These are phyloP conservation scores for Scaptomyza graminum DNA, from an alignment of 1,140 invertebrate species.

Conservation along the genomic window DNA sequence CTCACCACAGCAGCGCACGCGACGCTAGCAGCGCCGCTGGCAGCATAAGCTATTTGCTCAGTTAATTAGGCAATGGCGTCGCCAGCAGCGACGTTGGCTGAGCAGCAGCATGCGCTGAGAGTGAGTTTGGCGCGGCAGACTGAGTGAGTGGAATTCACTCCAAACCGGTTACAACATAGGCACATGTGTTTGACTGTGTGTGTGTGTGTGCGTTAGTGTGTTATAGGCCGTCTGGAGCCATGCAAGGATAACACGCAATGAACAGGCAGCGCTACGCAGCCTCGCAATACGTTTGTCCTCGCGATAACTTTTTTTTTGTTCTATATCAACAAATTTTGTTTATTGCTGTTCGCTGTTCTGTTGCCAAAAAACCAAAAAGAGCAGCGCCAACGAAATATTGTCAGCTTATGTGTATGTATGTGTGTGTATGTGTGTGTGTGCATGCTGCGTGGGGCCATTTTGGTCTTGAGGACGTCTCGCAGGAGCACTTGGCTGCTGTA, in stretches of 20 bases:
- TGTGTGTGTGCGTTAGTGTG: conserved; percentile 15
- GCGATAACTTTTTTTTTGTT: neutral
- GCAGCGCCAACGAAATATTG: conserved; percentile 40
- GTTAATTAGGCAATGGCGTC: conserved; percentile 52
- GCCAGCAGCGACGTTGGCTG: conserved; percentile 18
- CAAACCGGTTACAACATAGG: conserved; percentile 31
- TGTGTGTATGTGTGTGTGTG: conserved; percentile 5
- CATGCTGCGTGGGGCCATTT: conserved; percentile 19
- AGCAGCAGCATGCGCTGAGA: neutral
- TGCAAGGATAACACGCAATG: conserved; percentile 36
- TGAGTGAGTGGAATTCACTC: conserved; percentile 43
- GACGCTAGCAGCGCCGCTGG: conserved; percentile 14
- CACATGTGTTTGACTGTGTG: neutral
- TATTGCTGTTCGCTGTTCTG: conserved; percentile 36
- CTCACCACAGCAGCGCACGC: conserved; percentile 62
- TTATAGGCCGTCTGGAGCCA: conserved; percentile 43
- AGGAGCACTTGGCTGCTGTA: conserved; percentile 34
- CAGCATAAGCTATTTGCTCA: conserved; percentile 40
- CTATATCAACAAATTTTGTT: conserved; percentile 15
- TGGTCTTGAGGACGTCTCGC: conserved; percentile 28
- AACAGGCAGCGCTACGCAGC: neutral
- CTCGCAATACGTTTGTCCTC: conserved; percentile 9
- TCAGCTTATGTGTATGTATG: neutral
- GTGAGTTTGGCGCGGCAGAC: neutral
- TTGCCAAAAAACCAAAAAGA: conserved; percentile 46